Percentiles rank a stretch among this genome's conserved stretches.
phyloP scores from a whole-genome alignment of 2,797 vertebrate genomes.

The Rhyacichthys aspro region DNA sequence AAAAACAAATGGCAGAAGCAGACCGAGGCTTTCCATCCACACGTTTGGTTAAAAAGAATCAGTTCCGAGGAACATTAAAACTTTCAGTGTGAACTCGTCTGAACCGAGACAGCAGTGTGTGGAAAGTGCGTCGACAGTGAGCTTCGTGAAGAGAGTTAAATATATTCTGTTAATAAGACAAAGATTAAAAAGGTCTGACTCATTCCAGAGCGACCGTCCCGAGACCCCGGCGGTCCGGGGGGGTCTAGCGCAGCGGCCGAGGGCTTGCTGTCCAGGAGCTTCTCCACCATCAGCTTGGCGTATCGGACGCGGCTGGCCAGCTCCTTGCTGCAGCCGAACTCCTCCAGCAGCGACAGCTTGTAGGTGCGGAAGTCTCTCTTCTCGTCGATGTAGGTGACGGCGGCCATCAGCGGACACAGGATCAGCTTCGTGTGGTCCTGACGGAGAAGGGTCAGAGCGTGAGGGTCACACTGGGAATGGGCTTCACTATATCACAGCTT shows the following conservation, averaged over 20 bases:
- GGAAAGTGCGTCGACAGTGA: no score
- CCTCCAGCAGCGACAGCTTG: slow-evolving; percentile 92
- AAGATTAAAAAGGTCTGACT: slow-evolving; percentile 1
- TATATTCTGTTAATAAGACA: no score
- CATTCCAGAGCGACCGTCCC: no score
- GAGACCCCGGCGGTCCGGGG: no score
- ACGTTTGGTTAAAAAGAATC: slow-evolving; percentile 1
- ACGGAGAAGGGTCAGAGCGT: background rate
- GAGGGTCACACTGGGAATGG: no score
- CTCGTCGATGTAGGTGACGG: slow-evolving; percentile 95
- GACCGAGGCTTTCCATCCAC: slow-evolving; percentile 13
- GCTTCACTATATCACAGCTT: no score
- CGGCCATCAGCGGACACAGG: slow-evolving; percentile 93
- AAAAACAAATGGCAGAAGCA: slow-evolving; percentile 37
- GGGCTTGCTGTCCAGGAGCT: slow-evolving; percentile 84
- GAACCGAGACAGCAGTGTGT: no score
- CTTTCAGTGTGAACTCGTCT: no score
- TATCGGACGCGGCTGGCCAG: slow-evolving; percentile 92
- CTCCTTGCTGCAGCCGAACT: slow-evolving; percentile 91
- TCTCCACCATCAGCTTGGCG: slow-evolving; percentile 94
- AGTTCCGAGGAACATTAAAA: background rate
- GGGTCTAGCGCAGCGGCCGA: slow-evolving; percentile 64
- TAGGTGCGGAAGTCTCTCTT: slow-evolving; percentile 94
- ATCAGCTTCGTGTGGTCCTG: slow-evolving; percentile 98
- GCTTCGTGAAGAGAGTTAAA: no score